Conservation (phyloP, 2,797 vertebrate genomes). For the Sphenopsis melanotis region DNA sequence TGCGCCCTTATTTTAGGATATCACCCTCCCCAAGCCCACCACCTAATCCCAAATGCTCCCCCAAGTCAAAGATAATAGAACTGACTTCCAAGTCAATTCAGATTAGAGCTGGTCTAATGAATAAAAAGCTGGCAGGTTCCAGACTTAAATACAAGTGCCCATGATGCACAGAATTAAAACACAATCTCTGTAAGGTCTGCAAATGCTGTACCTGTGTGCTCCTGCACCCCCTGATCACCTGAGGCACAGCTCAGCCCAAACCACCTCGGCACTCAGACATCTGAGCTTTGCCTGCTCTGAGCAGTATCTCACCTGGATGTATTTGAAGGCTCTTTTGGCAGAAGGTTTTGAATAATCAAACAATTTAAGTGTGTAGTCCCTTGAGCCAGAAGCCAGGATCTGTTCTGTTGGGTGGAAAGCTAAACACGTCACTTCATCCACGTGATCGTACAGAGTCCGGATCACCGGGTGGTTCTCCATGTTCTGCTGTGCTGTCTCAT, state of each 20-base stretch:
- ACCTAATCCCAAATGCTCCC: neutral
- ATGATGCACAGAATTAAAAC: neutral
- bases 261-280: neutral
- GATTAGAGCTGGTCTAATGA: neutral
- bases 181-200: neutral
- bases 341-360: slow-evolving; percentile 99
- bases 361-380: slow-evolving; percentile 95
- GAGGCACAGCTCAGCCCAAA: neutral
- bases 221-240: neutral
- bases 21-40: neutral
- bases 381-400: slow-evolving; percentile 94
- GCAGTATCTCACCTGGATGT: slow-evolving; percentile 87
- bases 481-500: slow-evolving; percentile 97
- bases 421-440: slow-evolving; percentile 96
- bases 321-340: slow-evolving; percentile 97
- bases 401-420: slow-evolving; percentile 96
- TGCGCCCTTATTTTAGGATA: neutral
- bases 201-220: neutral
- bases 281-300: neutral
- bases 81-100: neutral
- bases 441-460: slow-evolving; percentile 94
- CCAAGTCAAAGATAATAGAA: neutral
- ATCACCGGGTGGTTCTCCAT: slow-evolving; percentile 99
- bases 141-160: neutral
- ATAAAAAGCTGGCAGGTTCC: neutral